Percentiles rank a stretch among this genome's conserved stretches.
phyloP scores from a whole-genome alignment of 2,113 vertebrate species.

The Sula dactylatra region DNA sequence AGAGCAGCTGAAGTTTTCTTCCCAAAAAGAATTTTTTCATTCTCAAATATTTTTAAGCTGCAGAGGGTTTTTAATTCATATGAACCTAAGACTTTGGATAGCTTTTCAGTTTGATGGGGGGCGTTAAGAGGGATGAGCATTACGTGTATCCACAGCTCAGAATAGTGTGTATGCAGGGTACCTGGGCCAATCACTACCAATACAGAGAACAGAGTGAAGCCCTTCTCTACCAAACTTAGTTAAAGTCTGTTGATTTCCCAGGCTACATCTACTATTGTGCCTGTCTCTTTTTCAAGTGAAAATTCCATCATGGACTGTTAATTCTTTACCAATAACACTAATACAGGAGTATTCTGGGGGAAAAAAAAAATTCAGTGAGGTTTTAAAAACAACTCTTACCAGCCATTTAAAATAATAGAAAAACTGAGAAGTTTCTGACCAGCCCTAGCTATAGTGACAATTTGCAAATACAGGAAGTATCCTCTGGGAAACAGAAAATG shows the following conservation, averaged over 20 bases:
- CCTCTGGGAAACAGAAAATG: neutral
- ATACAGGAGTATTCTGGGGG: neutral
- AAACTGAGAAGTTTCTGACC: neutral
- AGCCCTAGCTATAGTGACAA: neutral
- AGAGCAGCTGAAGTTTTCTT: neutral
- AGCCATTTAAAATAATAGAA: neutral
- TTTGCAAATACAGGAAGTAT: neutral
- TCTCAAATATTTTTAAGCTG: neutral
- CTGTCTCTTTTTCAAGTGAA: neutral
- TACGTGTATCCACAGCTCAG: neutral
- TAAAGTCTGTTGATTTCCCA: neutral
- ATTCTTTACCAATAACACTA: neutral
- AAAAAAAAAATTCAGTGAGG: neutral
- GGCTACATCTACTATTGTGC: neutral
- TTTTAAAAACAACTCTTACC: neutral
- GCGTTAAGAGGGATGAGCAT: neutral
- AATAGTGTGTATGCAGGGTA: neutral
- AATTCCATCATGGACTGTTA: neutral
- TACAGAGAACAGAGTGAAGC: neutral
- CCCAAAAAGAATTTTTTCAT: neutral
- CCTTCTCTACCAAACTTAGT: neutral
- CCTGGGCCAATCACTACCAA: neutral
- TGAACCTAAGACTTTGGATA: neutral
- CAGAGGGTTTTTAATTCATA: neutral
- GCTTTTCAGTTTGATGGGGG: neutral